phyloP scores from a whole-genome alignment of 2,113 vertebrate genomes.

The Carassius gibelio region DNA sequence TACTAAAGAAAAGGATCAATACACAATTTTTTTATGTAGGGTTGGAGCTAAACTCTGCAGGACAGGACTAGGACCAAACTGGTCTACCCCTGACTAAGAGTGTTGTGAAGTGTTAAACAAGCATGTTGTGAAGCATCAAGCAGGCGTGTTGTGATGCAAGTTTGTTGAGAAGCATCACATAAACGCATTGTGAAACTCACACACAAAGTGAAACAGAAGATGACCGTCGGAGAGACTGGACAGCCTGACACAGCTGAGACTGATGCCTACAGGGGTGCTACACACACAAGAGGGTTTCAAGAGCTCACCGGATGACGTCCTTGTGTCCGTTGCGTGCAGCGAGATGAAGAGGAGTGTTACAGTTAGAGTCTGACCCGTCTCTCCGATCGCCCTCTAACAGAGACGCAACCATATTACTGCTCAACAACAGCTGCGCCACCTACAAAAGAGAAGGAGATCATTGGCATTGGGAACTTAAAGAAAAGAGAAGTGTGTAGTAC shows the following conservation, averaged over 20 bases:
- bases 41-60: no score
- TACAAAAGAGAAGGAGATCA: constrained; percentile 56
- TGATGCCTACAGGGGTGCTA: background rate
- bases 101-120: no score
- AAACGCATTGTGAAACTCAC: no score
- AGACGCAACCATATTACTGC: constrained; percentile 89
- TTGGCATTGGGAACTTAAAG: background rate
- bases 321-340: constrained; percentile 94
- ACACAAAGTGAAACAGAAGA: no score
- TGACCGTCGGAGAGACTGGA: background rate
- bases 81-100: no score
- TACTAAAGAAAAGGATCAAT: no score
- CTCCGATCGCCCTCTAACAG: constrained; percentile 90
- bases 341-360: constrained; percentile 90
- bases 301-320: constrained; percentile 86
- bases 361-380: constrained; percentile 85
- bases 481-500: background rate
- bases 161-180: no score
- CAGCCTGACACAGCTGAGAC: background rate
- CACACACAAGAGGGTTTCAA: background rate
- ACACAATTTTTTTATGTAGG: no score
- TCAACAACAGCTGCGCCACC: constrained; percentile 91
- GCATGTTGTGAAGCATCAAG: no score
- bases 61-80: no score
- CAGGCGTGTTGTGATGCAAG: no score